phyloP scores from a whole-genome alignment of 2,797 vertebrate genomes.

The Gymnoscopelus braueri region DNA sequence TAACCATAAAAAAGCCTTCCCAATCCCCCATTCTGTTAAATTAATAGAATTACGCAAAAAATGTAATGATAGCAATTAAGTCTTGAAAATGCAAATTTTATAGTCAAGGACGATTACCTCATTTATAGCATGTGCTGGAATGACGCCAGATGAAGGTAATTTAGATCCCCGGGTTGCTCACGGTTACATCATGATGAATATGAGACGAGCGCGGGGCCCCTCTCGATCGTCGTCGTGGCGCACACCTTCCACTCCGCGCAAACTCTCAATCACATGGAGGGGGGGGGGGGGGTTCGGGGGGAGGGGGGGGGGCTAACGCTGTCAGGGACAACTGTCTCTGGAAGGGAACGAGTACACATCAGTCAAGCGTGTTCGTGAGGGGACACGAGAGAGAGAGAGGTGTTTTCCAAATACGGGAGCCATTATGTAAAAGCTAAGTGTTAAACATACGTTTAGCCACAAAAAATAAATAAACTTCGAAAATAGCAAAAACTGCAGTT shows the following conservation, averaged over 20 bases:
- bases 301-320: slow-evolving; percentile 33
- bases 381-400: slow-evolving; percentile 13
- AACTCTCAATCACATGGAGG: slow-evolving; percentile 73
- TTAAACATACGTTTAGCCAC: no score
- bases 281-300: slow-evolving; percentile 44
- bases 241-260: slow-evolving; percentile 72
- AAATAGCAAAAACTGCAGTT: no score
- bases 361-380: slow-evolving; percentile 41
- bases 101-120: slow-evolving; percentile 99
- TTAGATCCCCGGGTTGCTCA: slow-evolving; percentile 94
- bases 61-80: slow-evolving; percentile 99
- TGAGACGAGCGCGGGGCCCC: slow-evolving; percentile 82
- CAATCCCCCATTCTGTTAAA: slow-evolving; percentile 98
- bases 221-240: slow-evolving; percentile 68
- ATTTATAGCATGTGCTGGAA: slow-evolving; percentile 99
- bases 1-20: slow-evolving; percentile 95
- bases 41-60: slow-evolving; percentile 99
- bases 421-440: no score
- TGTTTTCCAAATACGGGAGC: slow-evolving; percentile 10
- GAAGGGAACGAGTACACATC: slow-evolving; percentile 46
- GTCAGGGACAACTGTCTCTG: slow-evolving; percentile 48
- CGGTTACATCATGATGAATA: slow-evolving; percentile 99
- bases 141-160: slow-evolving; percentile 99
- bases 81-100: slow-evolving; percentile 99
- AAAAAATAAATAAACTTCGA: no score